Conservation (phyloP, 1,140 invertebrate species). For the Bombus sylvicola region DNA sequence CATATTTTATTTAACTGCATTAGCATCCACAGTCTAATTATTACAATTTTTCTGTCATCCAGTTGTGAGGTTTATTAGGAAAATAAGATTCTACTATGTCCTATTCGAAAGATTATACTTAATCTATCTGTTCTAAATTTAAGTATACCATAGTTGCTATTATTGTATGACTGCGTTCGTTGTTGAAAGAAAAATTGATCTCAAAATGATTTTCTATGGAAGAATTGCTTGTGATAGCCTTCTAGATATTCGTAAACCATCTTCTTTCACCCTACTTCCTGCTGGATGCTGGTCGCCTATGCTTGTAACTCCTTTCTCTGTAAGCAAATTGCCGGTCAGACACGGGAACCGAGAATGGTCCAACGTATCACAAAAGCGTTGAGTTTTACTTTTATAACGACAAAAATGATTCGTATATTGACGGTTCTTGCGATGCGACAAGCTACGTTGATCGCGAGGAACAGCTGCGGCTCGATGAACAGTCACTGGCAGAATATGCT, state of each 20-base stretch:
- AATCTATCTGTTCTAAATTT: no score
- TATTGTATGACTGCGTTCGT: neutral
- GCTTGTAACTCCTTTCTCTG: slow-evolving; percentile 25
- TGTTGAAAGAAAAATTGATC: neutral
- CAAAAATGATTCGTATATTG: neutral
- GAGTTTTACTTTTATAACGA: neutral
- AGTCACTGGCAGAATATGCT: no score
- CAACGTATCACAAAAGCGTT: neutral
- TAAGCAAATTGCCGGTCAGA: slow-evolving; percentile 24
- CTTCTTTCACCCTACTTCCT: neutral
- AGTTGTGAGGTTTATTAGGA: no score
- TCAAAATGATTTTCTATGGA: neutral
- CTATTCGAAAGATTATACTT: no score
- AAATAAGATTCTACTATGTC: no score
- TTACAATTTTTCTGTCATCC: no score
- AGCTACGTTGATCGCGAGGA: neutral
- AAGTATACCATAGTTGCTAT: no score
- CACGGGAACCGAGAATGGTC: neutral
- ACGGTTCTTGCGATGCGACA: neutral
- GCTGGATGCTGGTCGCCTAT: no score
- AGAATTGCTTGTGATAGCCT: slow-evolving; percentile 51
- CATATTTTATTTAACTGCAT: no score
- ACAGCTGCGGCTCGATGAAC: neutral
- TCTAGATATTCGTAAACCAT: slow-evolving; percentile 13
- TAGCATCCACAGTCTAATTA: no score